Evolutionary conservation across 2,888 invertebrate genomes (phyloP).

Genomic region (Lamproptera curius): DNA sequence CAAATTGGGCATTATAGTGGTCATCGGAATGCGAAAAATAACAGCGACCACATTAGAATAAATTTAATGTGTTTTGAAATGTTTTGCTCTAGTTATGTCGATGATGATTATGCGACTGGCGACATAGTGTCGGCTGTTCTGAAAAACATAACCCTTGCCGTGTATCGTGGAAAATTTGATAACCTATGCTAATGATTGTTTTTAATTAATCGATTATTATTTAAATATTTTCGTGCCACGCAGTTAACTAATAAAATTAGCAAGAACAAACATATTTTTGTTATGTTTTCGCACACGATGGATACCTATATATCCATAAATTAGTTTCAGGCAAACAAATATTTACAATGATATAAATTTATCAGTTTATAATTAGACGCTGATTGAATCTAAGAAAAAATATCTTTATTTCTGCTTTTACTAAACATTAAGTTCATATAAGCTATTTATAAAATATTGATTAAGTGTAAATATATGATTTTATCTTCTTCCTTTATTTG

Average conservation of each 20-base stretch:
- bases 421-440: too few relatives aligned
- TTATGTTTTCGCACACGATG: neutral
- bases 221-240: neutral
- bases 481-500: constrained; percentile 5
- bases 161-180: constrained; percentile 13
- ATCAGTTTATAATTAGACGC: too few relatives aligned
- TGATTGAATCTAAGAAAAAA: too few relatives aligned
- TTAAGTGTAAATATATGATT: too few relatives aligned
- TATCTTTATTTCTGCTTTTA: too few relatives aligned
- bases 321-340: too few relatives aligned
- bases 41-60: constrained; percentile 32
- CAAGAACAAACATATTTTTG: neutral
- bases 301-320: too few relatives aligned
- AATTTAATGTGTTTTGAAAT: constrained; percentile 43
- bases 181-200: constrained; percentile 2
- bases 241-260: neutral
- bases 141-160: constrained; percentile 3
- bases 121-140: constrained; percentile 1
- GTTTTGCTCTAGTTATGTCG: constrained; percentile 43
- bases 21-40: constrained; percentile 35
- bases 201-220: constrained; percentile 6
- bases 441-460: too few relatives aligned
- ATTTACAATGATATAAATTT: too few relatives aligned
- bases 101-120: constrained; percentile 12
- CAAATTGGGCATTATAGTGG: constrained; percentile 15